Conservation (phyloP, 2,797 vertebrate genomes). For the Artibeus jamaicensis region DNA sequence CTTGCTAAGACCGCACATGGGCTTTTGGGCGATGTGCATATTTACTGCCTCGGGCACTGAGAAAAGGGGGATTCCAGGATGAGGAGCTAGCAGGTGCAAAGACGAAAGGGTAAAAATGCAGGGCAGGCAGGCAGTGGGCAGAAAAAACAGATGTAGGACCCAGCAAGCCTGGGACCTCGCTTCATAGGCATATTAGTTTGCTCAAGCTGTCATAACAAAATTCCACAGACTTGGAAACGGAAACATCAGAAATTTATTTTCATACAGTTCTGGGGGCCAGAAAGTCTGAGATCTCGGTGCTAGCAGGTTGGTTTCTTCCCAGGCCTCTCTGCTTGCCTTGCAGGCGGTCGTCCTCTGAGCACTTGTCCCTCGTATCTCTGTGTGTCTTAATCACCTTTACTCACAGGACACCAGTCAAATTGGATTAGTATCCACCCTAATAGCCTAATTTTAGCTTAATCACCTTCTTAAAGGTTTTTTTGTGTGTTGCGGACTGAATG, state of each 20-base stretch:
- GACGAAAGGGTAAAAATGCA: background rate
- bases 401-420: background rate
- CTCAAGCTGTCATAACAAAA: background rate
- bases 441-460: background rate
- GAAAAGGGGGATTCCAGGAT: background rate
- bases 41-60: background rate
- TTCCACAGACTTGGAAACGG: background rate
- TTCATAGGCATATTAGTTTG: background rate
- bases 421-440: background rate
- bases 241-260: background rate
- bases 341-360: background rate
- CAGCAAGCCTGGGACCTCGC: rapidly evolving
- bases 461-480: background rate
- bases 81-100: background rate
- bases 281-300: background rate
- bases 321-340: background rate
- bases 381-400: background rate
- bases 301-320: background rate
- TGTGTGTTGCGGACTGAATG: background rate
- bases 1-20: background rate
- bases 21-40: background rate
- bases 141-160: background rate
- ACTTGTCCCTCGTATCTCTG: background rate
- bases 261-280: background rate
- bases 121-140: rapidly evolving